phyloP scores from a whole-genome alignment of 2,113 vertebrate genomes.

The Ascaphus truei region DNA sequence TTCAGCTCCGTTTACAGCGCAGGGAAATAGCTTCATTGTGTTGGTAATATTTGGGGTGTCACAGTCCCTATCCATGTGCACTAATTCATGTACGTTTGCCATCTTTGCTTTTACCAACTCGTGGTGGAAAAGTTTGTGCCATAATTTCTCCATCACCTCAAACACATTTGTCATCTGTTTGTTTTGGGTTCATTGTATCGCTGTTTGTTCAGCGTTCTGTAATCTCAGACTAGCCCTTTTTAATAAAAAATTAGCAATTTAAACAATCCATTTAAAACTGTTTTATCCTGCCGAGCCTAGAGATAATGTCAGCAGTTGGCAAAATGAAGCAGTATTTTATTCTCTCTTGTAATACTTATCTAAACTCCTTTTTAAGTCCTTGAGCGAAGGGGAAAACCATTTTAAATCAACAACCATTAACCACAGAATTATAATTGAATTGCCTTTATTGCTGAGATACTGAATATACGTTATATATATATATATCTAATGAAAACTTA shows the following conservation, averaged over 20 bases:
- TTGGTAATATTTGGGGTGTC: too few species aligned
- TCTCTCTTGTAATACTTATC: slow-evolving; percentile 43
- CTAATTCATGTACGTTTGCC: too few species aligned
- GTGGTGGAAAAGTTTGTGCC: slow-evolving; percentile 39
- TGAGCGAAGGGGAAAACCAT: not conserved
- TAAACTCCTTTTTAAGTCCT: slow-evolving; percentile 39
- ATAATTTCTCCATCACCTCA: slow-evolving; percentile 29
- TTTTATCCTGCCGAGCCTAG: slow-evolving; percentile 30
- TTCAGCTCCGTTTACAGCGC: too few species aligned
- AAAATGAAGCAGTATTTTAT: not conserved
- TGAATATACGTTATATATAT: too few species aligned
- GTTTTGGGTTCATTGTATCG: slow-evolving; percentile 12
- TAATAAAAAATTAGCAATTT: slow-evolving; percentile 52
- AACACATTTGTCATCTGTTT: slow-evolving; percentile 37
- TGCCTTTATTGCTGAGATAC: too few species aligned
- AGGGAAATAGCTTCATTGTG: too few species aligned
- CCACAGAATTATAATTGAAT: slow-evolving; percentile 47
- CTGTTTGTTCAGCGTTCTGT: not conserved
- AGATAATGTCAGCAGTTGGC: slow-evolving; percentile 38
- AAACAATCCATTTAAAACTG: slow-evolving; percentile 48
- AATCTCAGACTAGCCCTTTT: slow-evolving; percentile 30
- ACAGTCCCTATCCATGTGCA: too few species aligned
- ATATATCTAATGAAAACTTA: too few species aligned
- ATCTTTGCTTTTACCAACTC: too few species aligned
- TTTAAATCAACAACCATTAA: slow-evolving; percentile 45